Percentiles rank a stretch among this genome's conserved stretches.
These are phyloP conservation scores for Pandemis heparana DNA, from an alignment of 2,888 invertebrate genomes.

Conservation along the genomic window DNA sequence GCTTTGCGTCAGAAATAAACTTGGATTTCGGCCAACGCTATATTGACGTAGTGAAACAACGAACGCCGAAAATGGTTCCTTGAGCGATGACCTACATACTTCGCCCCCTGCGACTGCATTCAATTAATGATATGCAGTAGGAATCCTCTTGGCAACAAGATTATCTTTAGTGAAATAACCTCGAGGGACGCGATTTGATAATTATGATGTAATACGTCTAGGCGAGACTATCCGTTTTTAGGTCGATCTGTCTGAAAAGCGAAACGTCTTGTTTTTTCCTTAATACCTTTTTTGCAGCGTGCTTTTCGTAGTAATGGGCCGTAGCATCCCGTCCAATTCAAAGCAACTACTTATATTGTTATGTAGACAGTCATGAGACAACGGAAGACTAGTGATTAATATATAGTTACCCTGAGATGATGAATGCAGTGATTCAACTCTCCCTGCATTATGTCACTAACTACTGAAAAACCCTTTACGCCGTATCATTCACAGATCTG, in stretches of 20 bases:
- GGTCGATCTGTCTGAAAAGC: constrained; percentile 17
- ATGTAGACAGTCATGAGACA: background rate
- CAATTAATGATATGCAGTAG: constrained; percentile 5
- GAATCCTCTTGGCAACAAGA: background rate
- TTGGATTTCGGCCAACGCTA: constrained; percentile 58
- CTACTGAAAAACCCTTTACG: constrained; percentile 12
- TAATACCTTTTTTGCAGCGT: constrained; percentile 20
- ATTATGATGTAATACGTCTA: background rate
- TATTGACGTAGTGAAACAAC: background rate
- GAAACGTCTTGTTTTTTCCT: constrained; percentile 32
- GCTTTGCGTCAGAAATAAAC: constrained; percentile 54
- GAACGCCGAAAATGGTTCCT: constrained; percentile 1
- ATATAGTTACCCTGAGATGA: background rate
- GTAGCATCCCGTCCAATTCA: constrained; percentile 4
- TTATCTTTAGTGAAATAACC: background rate
- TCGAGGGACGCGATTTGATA: background rate
- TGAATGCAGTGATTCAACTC: background rate
- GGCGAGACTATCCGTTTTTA: background rate
- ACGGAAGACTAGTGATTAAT: constrained; percentile 1
- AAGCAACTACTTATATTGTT: background rate
- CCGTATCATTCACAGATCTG: constrained; percentile 4
- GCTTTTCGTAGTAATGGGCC: constrained; percentile 25
- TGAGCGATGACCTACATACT: constrained; percentile 20
- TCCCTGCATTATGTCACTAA: background rate
- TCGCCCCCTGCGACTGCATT: background rate